phyloP scores from a whole-genome alignment of 2,113 vertebrate species.

The Callopanchax toddi region DNA sequence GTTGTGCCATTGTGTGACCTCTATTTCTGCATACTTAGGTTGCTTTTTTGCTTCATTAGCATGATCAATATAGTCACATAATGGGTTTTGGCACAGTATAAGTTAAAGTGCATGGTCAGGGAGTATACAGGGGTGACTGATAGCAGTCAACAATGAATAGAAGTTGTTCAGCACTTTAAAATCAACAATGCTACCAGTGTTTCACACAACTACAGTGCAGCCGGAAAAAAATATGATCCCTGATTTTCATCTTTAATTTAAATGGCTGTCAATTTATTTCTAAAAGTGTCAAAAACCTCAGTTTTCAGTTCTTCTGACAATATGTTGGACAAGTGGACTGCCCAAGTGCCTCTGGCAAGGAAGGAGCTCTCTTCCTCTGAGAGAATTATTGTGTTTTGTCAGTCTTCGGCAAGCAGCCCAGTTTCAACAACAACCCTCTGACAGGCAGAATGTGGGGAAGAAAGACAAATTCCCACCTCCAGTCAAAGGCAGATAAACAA shows the following conservation, averaged over 20 bases:
- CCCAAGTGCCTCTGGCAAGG: slow-evolving; percentile 14
- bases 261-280: slow-evolving; percentile 1
- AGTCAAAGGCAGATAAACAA: slow-evolving; percentile 50
- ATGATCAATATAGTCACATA: slow-evolving; percentile 68
- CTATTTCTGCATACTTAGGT: slow-evolving; percentile 44
- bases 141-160: slow-evolving; percentile 10
- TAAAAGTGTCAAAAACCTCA: slow-evolving; percentile 11
- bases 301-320: slow-evolving; percentile 21
- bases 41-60: slow-evolving; percentile 69
- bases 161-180: not conserved
- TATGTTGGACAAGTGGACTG: slow-evolving; percentile 16
- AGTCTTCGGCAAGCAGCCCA: slow-evolving; percentile 32
- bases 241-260: not conserved
- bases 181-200: not conserved
- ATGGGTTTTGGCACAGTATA: slow-evolving; percentile 46
- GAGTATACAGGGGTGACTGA: not conserved
- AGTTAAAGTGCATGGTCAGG: slow-evolving; percentile 15
- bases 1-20: slow-evolving; percentile 62
- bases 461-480: slow-evolving; percentile 37
- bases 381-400: slow-evolving; percentile 51
- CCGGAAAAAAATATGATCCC: not conserved
- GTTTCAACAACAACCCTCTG: slow-evolving; percentile 37
- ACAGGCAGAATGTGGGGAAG: slow-evolving; percentile 29
- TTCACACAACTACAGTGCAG: not conserved
- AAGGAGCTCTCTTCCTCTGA: slow-evolving; percentile 8